phyloP scores from a whole-genome alignment of 2,888 invertebrate genomes.

The Spodoptera littoralis region DNA sequence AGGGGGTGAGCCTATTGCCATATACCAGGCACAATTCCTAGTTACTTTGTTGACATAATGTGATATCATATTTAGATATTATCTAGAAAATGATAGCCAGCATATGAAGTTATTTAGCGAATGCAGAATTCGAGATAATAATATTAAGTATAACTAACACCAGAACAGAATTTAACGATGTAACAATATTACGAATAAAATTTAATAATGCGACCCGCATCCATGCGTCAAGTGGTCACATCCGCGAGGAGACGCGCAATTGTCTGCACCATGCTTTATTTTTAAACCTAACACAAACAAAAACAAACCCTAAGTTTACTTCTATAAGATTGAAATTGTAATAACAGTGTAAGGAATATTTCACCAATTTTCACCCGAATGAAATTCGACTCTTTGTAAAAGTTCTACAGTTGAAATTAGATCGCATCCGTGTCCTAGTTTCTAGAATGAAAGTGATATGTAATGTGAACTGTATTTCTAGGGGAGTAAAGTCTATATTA shows the following conservation, averaged over 20 bases:
- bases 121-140: too few relatives aligned
- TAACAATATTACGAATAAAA: slow-evolving; percentile 58
- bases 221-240: slow-evolving; percentile 72
- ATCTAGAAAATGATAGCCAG: background rate
- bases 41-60: too few relatives aligned
- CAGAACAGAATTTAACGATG: slow-evolving; percentile 45
- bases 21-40: too few relatives aligned
- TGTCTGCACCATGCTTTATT: slow-evolving; percentile 72
- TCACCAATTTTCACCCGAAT: slow-evolving; percentile 6
- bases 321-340: slow-evolving; percentile 14
- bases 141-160: slow-evolving; percentile 18
- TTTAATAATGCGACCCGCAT: slow-evolving; percentile 75
- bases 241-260: slow-evolving; percentile 77
- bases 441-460: background rate
- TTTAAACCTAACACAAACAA: slow-evolving; percentile 45
- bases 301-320: slow-evolving; percentile 22
- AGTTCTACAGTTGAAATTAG: slow-evolving; percentile 43
- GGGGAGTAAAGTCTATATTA: slow-evolving; percentile 24
- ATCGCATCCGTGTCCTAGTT: slow-evolving; percentile 5
- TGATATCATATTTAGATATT: too few relatives aligned
- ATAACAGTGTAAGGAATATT: background rate
- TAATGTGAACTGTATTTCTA: slow-evolving; percentile 23
- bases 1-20: too few relatives aligned
- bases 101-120: background rate
- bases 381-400: slow-evolving; percentile 27